phyloP scores from a whole-genome alignment of 2,797 vertebrate species.

The Heteromormyrus szaboi region DNA sequence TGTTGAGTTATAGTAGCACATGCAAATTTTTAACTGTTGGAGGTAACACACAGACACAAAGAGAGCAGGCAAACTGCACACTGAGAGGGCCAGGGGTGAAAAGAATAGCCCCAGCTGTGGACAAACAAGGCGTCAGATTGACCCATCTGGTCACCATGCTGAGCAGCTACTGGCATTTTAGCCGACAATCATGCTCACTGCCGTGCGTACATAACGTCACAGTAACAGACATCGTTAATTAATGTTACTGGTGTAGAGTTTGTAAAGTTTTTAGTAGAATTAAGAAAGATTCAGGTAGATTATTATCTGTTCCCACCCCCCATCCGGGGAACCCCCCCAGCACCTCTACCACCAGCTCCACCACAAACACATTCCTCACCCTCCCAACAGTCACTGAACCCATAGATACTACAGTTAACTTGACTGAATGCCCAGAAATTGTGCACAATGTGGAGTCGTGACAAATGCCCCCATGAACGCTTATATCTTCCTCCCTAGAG shows the following conservation, averaged over 20 bases:
- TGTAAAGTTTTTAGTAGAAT: background rate
- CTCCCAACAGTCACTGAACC: background rate
- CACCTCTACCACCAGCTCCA: background rate
- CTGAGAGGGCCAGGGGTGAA: background rate
- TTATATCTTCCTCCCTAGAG: background rate
- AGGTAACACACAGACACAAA: background rate
- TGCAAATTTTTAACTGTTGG: background rate
- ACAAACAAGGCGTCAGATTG: background rate
- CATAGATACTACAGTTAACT: background rate
- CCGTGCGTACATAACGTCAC: background rate
- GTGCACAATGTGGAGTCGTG: background rate
- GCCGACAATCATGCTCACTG: background rate
- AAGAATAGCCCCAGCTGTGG: background rate
- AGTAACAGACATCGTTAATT: background rate
- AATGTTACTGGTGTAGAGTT: background rate
- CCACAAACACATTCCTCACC: background rate
- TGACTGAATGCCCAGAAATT: background rate
- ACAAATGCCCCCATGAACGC: background rate
- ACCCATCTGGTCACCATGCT: background rate
- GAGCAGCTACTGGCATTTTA: background rate
- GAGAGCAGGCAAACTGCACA: background rate
- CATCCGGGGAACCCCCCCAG: background rate
- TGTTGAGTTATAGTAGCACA: background rate
- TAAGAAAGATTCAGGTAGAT: background rate
- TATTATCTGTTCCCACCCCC: background rate